phyloP scores from a whole-genome alignment of 2,888 invertebrate genomes.

The Diarsia brunnea region DNA sequence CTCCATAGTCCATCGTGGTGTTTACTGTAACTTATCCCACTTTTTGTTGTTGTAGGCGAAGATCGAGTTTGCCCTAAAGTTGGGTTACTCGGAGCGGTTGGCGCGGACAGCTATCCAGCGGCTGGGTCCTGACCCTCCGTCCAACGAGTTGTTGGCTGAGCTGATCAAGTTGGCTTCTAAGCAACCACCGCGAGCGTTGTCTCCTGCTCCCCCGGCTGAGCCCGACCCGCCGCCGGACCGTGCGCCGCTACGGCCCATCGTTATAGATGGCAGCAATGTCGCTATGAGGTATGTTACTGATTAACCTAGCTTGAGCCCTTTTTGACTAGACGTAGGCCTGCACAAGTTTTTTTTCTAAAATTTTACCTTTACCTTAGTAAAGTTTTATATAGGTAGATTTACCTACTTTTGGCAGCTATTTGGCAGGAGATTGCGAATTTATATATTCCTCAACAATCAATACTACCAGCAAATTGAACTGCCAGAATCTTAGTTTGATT shows the following conservation, averaged over 20 bases:
- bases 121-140: conserved; percentile 95
- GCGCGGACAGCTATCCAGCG: conserved; percentile 96
- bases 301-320: not conserved
- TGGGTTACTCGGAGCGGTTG: conserved; percentile 97
- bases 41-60: conserved; percentile 83
- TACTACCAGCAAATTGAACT: too few species aligned
- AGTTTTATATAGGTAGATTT: not conserved
- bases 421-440: not conserved
- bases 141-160: conserved; percentile 97
- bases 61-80: conserved; percentile 97
- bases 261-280: conserved; percentile 98
- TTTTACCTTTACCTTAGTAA: not conserved
- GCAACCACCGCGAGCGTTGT: conserved; percentile 82
- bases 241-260: conserved; percentile 93
- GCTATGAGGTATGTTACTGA: conserved; percentile 94
- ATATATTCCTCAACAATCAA: conserved; percentile 3
- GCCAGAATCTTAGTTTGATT: not conserved
- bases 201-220: conserved; percentile 80
- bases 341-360: not conserved
- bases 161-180: conserved; percentile 95
- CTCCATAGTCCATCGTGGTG: not conserved
- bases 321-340: not conserved
- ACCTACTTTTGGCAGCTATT: too few species aligned
- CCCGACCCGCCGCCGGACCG: conserved; percentile 82
- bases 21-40: conserved; percentile 1